Evolutionary conservation across 2,888 invertebrate species (phyloP).

Genomic region (Endotricha flammealis): DNA sequence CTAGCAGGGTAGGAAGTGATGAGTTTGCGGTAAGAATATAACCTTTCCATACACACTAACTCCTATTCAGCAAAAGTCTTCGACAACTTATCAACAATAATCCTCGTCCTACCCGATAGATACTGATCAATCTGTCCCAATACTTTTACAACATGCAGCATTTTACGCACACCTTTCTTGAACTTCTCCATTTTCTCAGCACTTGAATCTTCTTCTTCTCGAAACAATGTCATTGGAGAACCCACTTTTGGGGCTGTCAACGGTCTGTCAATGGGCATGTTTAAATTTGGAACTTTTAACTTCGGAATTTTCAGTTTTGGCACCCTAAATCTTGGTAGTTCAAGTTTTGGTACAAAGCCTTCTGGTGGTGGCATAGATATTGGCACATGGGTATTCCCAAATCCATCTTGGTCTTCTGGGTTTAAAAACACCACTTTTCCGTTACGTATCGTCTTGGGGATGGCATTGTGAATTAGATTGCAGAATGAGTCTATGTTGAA

Average conservation of each 20-base stretch:
- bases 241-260: conserved; percentile 45
- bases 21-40: too few species aligned
- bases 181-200: conserved; percentile 62
- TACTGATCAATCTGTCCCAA: conserved; percentile 63
- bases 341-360: conserved; percentile 41
- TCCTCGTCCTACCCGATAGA: conserved; percentile 58
- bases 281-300: conserved; percentile 39
- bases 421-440: conserved; percentile 50
- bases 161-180: conserved; percentile 64
- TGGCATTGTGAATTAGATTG: conserved; percentile 50
- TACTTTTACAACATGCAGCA: conserved; percentile 64
- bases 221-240: conserved; percentile 35
- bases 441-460: conserved; percentile 56
- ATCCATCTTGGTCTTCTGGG: conserved; percentile 46
- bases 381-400: conserved; percentile 44
- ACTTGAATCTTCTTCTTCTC: conserved; percentile 58
- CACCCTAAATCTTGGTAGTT: conserved; percentile 37
- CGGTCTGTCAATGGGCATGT: conserved; percentile 14
- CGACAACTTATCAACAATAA: conserved; percentile 58
- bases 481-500: conserved; percentile 55
- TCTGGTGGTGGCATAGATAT: conserved; percentile 48
- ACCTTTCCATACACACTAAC: too few species aligned
- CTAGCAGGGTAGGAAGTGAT: too few species aligned
- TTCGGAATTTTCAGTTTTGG: conserved; percentile 47
- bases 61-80: conserved; percentile 53